Evolutionary conservation across 2,888 invertebrate genomes (phyloP), one percentile per base, ranked within the genome.

Genomic region (Sinhomidia bicolor): DNA sequence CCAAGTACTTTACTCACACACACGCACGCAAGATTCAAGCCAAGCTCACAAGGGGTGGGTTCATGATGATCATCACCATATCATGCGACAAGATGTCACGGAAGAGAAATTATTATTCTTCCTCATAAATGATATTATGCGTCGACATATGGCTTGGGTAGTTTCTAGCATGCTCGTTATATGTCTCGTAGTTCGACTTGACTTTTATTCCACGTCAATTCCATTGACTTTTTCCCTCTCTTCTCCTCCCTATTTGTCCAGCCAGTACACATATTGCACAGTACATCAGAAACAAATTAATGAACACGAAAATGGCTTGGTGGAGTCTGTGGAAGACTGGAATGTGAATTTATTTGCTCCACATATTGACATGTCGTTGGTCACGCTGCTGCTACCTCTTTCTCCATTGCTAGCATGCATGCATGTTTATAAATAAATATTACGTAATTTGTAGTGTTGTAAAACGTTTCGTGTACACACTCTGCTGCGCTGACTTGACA

Each of bases 311-410:
- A 62, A 20, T 62, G n/a, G 41, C 32, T 79, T 32, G 80, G 20
- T 29, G 32, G 26, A 20, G 47, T 41, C 14, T 44, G 54, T 54
- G 51, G 51, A 51, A 29, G 51, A 51, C 26, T 51, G 71, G 68
- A 68, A 82, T 82, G 54, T 23, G 36, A 82, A 36, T 82, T 51
- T 82, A 84, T 60, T 84, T 76, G 32, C 54, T 14, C n/a, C 26
- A 7, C 51, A 51, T 51, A 76, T 76, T 76, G 51, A 51, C 51
- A 54, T 36, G 6, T 36, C 60, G 10, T 60, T 60, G 54, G 54
- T 54, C 44, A 44, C 12, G 44, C 0, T n/a, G 65, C 12, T 32
- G 20, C 41, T 20, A 20, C 36, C 14, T n/a, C n/a, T n/a, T n/a
- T n/a, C n/a, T n/a, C n/a, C n/a, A 2, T 17, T n/a, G 12, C 44